phyloP scores from a whole-genome alignment of 2,888 invertebrate species.

The Punctoribates punctum region DNA sequence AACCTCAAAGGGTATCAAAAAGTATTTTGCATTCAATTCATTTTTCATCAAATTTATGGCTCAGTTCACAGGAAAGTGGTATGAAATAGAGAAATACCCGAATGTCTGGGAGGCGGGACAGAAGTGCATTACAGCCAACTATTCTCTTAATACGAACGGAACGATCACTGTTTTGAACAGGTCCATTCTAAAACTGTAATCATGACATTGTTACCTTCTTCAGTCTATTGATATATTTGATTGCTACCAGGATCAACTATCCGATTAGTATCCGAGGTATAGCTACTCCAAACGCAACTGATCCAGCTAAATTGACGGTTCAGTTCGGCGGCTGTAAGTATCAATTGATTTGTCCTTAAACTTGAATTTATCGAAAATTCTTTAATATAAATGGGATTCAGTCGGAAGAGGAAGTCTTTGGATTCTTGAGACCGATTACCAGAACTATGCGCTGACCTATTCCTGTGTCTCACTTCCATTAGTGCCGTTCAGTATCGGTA shows the following conservation, averaged over 20 bases:
- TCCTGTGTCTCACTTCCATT: slow-evolving; percentile 41
- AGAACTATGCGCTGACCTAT: slow-evolving; percentile 44
- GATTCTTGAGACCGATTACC: slow-evolving; percentile 45
- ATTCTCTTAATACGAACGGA: slow-evolving; percentile 3
- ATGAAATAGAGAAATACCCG: slow-evolving; percentile 23
- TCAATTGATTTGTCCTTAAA: too few species aligned
- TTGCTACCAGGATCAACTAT: neutral
- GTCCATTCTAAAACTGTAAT: neutral
- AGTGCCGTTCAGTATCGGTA: slow-evolving; percentile 31
- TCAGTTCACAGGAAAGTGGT: slow-evolving; percentile 32
- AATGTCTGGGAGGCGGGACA: slow-evolving; percentile 1
- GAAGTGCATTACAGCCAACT: slow-evolving; percentile 35
- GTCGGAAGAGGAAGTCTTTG: slow-evolving; percentile 41
- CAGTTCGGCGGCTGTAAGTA: slow-evolving; percentile 43
- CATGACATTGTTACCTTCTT: neutral
- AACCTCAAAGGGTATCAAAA: neutral
- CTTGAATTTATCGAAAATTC: too few species aligned
- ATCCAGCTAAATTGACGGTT: slow-evolving; percentile 44
- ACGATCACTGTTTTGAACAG: neutral
- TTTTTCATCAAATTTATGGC: neutral
- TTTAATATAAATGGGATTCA: too few species aligned
- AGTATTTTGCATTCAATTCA: neutral
- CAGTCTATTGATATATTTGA: neutral
- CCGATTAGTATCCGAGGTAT: neutral
- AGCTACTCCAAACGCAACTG: slow-evolving; percentile 43